These are phyloP conservation scores for Autographa pulchrina DNA, from an alignment of 2,888 invertebrate genomes.

Conservation along the genomic window DNA sequence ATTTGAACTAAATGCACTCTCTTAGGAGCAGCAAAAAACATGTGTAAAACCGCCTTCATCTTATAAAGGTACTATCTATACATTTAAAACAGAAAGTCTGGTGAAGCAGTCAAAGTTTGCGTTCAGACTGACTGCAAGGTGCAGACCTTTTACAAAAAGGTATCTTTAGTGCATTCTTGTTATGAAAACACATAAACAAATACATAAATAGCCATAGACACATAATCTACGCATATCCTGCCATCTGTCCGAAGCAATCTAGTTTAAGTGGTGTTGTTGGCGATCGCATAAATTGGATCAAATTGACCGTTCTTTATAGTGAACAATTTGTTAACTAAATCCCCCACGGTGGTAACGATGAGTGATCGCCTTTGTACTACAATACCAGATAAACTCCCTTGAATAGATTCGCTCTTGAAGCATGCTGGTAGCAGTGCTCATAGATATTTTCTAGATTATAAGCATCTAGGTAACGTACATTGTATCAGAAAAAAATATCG, in stretches of 20 bases:
- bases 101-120: too few relatives aligned
- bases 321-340: slow-evolving; percentile 71
- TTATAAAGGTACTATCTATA: too few relatives aligned
- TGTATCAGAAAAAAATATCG: too few relatives aligned
- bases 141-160: too few relatives aligned
- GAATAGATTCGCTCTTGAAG: slow-evolving; percentile 29
- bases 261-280: slow-evolving; percentile 72
- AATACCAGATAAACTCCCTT: slow-evolving; percentile 28
- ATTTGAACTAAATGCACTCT: too few relatives aligned
- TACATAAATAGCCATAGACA: slow-evolving; percentile 37
- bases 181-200: slow-evolving; percentile 7
- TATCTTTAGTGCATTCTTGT: too few relatives aligned
- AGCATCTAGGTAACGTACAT: neutral
- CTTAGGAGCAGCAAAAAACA: too few relatives aligned
- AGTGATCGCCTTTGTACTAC: slow-evolving; percentile 63
- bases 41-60: too few relatives aligned
- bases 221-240: slow-evolving; percentile 76
- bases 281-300: slow-evolving; percentile 80
- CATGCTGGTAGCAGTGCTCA: slow-evolving; percentile 29
- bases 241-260: slow-evolving; percentile 74
- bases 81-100: too few relatives aligned
- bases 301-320: slow-evolving; percentile 76
- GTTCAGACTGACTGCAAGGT: too few relatives aligned
- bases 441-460: neutral
- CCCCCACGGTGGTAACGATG: slow-evolving; percentile 72